Evolutionary conservation across 2,113 vertebrate species (phyloP), one percentile per base, ranked within the genome.

Genomic region (Gopherus evgoodei): DNA sequence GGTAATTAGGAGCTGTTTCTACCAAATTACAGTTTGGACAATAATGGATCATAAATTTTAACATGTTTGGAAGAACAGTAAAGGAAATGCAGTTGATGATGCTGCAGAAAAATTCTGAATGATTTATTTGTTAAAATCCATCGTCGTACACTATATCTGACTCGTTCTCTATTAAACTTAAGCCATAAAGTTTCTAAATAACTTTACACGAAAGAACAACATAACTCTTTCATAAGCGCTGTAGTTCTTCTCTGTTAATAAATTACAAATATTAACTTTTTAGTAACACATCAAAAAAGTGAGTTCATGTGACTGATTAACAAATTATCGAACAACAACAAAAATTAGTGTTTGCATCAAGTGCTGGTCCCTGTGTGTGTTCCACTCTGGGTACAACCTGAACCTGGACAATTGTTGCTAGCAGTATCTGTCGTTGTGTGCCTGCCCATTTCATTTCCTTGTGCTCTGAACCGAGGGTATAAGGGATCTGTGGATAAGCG

Each of bases 81-180:
- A 52, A 89, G 75, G 47, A n/a, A 38, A 2, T 0, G 42, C 69
- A 93, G 44, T 84, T 87, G 27, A 81, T 83, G 16, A 8, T 16
- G 31, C 0, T 0, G 47, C 7, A 87, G 54, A 54, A 59, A 22
- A 81, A 44, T 38, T 54, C 83, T 24, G 35, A 82, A 44, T 90
- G 83, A 75, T 75, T 85, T 87, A 29, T 89, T 93, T 93, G 89
- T 49, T 19, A 87, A 80, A 91, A 80, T 87, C 42, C 81, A 31
- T 5, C 3, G 2, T 4, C 0, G 1, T 19, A 3, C 49, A 52
- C 76, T 85, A 6, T 35, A 4, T 59, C 88, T 92, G 90, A 38
- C 2, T 22, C 2, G 6, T 90, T 88, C 52, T 69, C 5, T 80
- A 6, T 78, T 17, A 53, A 96, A 83, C 81, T 75, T 65, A 56